phyloP scores from a whole-genome alignment of 1,140 invertebrate genomes.

The Saxidomus purpurata region DNA sequence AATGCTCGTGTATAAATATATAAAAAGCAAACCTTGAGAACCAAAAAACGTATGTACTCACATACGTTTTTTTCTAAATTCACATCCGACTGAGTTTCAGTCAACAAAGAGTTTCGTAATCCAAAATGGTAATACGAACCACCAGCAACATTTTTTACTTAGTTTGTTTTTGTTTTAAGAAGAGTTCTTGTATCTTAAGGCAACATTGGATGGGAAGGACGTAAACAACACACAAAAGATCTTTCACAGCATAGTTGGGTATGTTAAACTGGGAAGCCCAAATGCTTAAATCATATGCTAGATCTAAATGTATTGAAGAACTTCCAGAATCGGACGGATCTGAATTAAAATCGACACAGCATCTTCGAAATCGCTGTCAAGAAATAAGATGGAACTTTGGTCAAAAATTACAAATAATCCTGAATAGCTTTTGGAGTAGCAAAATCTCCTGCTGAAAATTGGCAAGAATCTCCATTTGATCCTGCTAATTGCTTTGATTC shows the following conservation, averaged over 20 bases:
- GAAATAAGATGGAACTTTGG: conserved; percentile 36
- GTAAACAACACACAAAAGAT: conserved; percentile 52
- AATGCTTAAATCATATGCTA: conserved; percentile 48
- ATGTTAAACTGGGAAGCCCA: conserved; percentile 60
- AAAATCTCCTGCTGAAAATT: conserved; percentile 44
- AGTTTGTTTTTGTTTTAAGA: conserved; percentile 43
- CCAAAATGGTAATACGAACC: conserved; percentile 65
- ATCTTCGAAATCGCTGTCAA: conserved; percentile 47
- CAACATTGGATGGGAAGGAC: conserved; percentile 37
- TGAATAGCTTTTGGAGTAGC: conserved; percentile 35
- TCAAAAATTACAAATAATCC: conserved; percentile 39
- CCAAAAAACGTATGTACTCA: no score
- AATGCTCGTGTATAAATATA: no score
- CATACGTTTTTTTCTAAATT: no score
- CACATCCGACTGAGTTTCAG: conserved; percentile 35
- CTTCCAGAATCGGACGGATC: conserved; percentile 50
- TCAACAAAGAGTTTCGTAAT: conserved; percentile 50
- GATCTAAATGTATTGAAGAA: conserved; percentile 43
- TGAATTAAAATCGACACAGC: conserved; percentile 52
- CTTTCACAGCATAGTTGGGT: conserved; percentile 47
- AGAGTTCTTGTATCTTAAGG: conserved; percentile 59
- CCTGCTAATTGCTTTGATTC: conserved; percentile 31
- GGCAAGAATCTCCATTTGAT: conserved; percentile 54
- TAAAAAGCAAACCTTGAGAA: no score
- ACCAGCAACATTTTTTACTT: conserved; percentile 48